Evolutionary conservation across 2,113 vertebrate genomes (phyloP).

Genomic region (Barnardius zonarius): DNA sequence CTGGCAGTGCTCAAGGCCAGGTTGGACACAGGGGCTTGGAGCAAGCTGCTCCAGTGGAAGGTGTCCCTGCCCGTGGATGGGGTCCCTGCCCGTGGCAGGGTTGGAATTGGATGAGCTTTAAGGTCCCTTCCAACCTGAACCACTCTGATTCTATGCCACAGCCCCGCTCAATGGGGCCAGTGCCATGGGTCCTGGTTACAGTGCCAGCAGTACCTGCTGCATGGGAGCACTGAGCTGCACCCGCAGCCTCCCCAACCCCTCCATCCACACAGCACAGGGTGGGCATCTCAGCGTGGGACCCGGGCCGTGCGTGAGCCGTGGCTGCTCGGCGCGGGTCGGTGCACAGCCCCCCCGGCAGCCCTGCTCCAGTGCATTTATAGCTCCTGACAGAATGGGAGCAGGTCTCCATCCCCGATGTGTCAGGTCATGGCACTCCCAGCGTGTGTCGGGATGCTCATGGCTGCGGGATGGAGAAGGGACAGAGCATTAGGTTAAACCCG

Average conservation of each 20-base stretch:
- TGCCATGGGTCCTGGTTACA: rapidly evolving
- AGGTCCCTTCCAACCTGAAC: background rate
- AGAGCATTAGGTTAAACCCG: rapidly evolving
- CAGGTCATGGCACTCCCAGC: background rate
- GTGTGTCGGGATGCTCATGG: rapidly evolving
- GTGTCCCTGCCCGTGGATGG: too few relatives aligned
- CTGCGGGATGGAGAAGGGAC: rapidly evolving
- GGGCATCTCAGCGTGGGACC: background rate
- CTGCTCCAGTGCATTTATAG: constrained; percentile 31
- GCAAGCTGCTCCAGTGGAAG: too few relatives aligned
- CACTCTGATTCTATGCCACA: background rate
- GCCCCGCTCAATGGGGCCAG: rapidly evolving
- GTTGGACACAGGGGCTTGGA: too few relatives aligned
- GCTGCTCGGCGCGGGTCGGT: background rate
- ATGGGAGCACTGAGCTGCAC: background rate
- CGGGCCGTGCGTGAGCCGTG: rapidly evolving
- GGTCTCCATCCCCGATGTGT: constrained; percentile 1
- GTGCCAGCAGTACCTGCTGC: background rate
- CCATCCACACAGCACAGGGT: background rate
- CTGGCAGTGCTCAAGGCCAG: too few relatives aligned
- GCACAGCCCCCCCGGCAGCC: background rate
- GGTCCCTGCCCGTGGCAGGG: background rate
- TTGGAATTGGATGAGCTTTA: rapidly evolving
- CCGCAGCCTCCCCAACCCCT: background rate
- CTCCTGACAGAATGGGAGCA: constrained; percentile 65